Base-by-base conservation (phyloP, 2,797 vertebrate species). In the Aphelocoma californica region DNA sequence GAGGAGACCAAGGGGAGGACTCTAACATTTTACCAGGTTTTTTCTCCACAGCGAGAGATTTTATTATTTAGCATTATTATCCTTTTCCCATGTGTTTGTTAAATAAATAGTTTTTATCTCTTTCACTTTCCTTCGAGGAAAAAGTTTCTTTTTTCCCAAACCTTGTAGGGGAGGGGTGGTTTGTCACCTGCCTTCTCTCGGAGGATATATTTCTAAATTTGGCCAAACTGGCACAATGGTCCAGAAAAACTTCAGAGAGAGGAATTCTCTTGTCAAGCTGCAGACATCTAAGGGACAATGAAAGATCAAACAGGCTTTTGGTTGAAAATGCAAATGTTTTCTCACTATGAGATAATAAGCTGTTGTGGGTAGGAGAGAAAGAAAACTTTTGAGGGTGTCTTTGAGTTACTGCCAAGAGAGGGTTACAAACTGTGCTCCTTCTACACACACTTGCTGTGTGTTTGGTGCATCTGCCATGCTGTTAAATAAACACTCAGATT, bases 401-500 rank as follows among this genome's bases (percentile, higher is more conserved):
- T 78, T 79, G 74, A 78, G 19, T 54, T 36, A n/a, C 36, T 78
- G 53, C 36, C 61, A 89, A 71, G 44, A 51, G 7, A 38, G 29
- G 56, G 14, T 47, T 42, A 42, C 44, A 24, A 12, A 19, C 24
- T 38, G 5, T 40, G 18, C 7, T 73, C 20, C 56, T 47, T 83
- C 65, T 18, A 50, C 5, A 70, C 18, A 17, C 0, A 0, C 20
- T 69, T 51, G 18, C 25, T 8, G 2, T 0, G 0, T 40, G 53
- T 71, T 66, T 70, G 16, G 24, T 64, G 32, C 50, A 50, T 19
- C 18, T 84, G n/a, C 25, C 20, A 5, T 40, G 9, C 44, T 78
- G n/a, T 67, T 71, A 79, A 70, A 86, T 38, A 50, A 84, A 56
- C 16, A 32, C 18, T n/a, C 45, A 36, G 17, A 47, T 81, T 88